A percentile compares a stretch with the other conserved stretches of the same genome.
Conservation (phyloP, 2,113 vertebrate genomes). For the Ia io region DNA sequence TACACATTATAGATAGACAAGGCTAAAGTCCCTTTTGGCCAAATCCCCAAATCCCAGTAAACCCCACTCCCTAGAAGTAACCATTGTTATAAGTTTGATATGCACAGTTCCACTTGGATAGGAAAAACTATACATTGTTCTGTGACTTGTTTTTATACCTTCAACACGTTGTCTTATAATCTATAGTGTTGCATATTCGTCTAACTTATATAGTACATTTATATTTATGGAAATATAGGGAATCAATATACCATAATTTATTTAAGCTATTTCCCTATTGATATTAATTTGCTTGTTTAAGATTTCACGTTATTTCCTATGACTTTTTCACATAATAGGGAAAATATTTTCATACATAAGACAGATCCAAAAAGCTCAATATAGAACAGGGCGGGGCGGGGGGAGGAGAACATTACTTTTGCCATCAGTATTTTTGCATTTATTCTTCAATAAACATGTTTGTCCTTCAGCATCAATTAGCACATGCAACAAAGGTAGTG, state of each 20-base stretch:
- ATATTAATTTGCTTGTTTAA: neutral
- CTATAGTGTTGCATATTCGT: neutral
- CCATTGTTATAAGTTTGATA: neutral
- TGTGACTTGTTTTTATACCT: neutral
- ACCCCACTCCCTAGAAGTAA: neutral
- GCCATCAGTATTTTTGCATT: neutral
- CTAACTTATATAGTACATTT: neutral
- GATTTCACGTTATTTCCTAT: neutral
- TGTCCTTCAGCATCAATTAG: neutral
- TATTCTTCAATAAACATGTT: neutral
- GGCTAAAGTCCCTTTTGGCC: neutral
- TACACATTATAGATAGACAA: neutral
- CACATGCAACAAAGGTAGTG: too few species aligned
- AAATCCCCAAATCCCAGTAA: neutral
- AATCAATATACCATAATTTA: neutral
- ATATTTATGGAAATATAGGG: neutral
- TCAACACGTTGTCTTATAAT: neutral
- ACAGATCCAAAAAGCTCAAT: neutral
- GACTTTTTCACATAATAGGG: neutral
- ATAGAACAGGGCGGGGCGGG: neutral
- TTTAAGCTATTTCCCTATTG: neutral
- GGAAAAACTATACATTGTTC: neutral
- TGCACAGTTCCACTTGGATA: neutral
- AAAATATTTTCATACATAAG: neutral
- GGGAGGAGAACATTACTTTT: neutral